Evolutionary conservation across 2,797 vertebrate species (phyloP).

Genomic region (Notoglanidium macrostoma): DNA sequence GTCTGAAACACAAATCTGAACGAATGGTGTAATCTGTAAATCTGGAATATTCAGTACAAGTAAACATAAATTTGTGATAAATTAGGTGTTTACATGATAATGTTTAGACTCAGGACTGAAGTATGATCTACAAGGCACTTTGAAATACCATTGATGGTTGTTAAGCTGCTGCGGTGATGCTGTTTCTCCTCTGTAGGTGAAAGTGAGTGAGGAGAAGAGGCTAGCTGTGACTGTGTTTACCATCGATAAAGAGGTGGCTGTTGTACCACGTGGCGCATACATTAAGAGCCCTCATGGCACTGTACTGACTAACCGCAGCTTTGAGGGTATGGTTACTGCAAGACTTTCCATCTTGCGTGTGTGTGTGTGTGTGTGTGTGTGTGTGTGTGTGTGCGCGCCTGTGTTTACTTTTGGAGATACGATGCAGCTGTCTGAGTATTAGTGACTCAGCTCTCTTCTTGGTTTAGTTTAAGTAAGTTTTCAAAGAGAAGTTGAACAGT

Average conservation of each 20-base stretch:
- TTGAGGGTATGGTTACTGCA: conserved; percentile 79
- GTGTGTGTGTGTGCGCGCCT: too few relatives aligned
- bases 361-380: neutral
- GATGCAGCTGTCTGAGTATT: conserved; percentile 42
- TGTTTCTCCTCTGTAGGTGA: conserved; percentile 63
- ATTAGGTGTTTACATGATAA: neutral
- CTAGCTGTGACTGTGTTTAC: conserved; percentile 79
- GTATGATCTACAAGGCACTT: neutral
- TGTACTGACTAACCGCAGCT: conserved; percentile 83
- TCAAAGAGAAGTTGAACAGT: neutral
- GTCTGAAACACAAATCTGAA: neutral
- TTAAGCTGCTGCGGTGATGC: conserved; percentile 18
- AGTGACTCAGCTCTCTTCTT: neutral
- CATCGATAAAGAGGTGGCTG: conserved; percentile 85
- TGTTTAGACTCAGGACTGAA: neutral
- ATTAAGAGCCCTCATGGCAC: conserved; percentile 79
- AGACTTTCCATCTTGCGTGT: conserved; percentile 17
- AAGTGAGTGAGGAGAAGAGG: conserved; percentile 85
- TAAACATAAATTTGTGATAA: conserved; percentile 22
- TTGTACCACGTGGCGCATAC: conserved; percentile 86
- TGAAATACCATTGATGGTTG: neutral
- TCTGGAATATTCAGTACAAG: neutral
- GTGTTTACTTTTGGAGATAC: conserved; percentile 32
- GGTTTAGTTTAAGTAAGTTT: neutral
- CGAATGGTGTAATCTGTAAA: neutral